Evolutionary conservation across 2,113 vertebrate genomes (phyloP).

Genomic region (Nerophis lumbriciformis): DNA sequence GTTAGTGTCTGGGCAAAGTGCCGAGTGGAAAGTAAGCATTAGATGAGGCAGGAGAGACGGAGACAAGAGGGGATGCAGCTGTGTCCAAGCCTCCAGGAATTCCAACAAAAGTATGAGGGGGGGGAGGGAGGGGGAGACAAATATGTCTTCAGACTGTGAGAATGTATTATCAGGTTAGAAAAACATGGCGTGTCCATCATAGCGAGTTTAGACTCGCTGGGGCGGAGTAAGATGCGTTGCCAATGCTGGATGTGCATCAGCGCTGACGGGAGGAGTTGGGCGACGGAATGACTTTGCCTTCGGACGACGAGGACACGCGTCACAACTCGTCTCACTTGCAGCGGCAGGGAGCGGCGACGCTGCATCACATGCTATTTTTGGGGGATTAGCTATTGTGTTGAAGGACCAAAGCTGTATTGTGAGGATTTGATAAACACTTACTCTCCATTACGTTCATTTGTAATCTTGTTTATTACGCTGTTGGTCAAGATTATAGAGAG

Average conservation of each 20-base stretch:
- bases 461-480: no score
- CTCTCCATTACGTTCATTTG: no score
- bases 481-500: neutral
- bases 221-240: neutral
- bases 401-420: neutral
- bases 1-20: conserved; percentile 64
- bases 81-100: conserved; percentile 49
- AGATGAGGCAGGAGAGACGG: conserved; percentile 33
- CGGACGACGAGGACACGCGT: conserved; percentile 33
- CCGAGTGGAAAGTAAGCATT: conserved; percentile 66
- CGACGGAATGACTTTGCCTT: conserved; percentile 47
- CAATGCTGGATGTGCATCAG: conserved; percentile 29
- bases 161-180: conserved; percentile 27
- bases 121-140: conserved; percentile 15
- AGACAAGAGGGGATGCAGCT: conserved; percentile 55
- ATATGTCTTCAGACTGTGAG: conserved; percentile 25
- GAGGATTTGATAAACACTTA: neutral
- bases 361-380: conserved; percentile 43
- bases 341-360: conserved; percentile 27
- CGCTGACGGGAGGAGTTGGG: conserved; percentile 23
- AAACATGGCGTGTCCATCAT: conserved; percentile 9
- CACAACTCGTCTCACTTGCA: conserved; percentile 47
- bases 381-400: neutral
- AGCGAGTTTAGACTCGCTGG: neutral
- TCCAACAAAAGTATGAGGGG: conserved; percentile 41